Evolutionary conservation across 1,140 invertebrate genomes (phyloP), one percentile per base, ranked within the genome.

Genomic region (Heliconius eleuchia): DNA sequence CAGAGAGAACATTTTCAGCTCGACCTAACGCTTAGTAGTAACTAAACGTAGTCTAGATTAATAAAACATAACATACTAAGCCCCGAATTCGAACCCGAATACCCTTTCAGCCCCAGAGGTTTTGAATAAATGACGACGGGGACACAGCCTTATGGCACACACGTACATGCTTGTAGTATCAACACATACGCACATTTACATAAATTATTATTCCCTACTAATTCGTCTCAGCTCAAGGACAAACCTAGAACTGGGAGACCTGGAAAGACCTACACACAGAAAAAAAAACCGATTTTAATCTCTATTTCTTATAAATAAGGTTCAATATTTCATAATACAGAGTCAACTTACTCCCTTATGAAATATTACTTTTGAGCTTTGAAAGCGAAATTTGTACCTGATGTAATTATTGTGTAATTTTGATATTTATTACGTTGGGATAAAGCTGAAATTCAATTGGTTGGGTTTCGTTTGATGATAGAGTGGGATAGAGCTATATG

Each of bases 371-470:
- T 71, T 83, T 75, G 66, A 88, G 90, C 87, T 92, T 92, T 89
- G 91, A 93, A 93, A 94, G 91, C 89, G 91, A 94, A 93, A 93
- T 93, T 94, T 89, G 87, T 93, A 92, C 92, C 90, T 92, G 89
- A 75, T 27, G 27, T 78, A 39, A 23, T 7, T 1, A 34, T 70
- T 74, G 73, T 81, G 34, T 71, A 42, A 91, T 87, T 86, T 66
- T 78, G 57, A 80, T 7, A 76, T 71, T 86, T 88, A 83, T 75
- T 16, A 7, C 50, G 8, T 50, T 1, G 34, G 11, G 30, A 74
- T 88, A 92, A 76, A 76, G 85, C 82, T 80, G 80, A 84, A 79
- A 76, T 87, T 90, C 37, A 77, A 78, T 76, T 81, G 83, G 37
- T 52, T n/a, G n/a, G 18, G 57, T 3, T 9, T 42, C 13, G 74